Evolutionary conservation across 2,888 invertebrate species (phyloP), one percentile per base, ranked within the genome.

Genomic region (Rhyacophila evoluta): DNA sequence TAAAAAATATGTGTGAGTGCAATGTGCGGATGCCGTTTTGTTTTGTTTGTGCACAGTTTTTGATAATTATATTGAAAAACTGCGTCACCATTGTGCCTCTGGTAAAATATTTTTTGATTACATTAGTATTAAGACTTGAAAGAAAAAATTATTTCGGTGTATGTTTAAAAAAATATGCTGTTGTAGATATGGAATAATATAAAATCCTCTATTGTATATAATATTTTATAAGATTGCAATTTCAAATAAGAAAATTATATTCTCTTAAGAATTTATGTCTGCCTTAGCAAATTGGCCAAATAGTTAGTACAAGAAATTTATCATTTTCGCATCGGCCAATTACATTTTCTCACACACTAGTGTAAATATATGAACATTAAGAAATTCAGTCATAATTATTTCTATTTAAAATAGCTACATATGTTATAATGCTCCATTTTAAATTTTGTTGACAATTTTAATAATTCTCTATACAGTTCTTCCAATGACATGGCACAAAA

Each of bases 31-130:
- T 55, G 55, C 8, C 10, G 55, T 55, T 55, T 33, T 33, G 4
- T 33, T 33, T 55, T 55, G 25, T 55, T 25, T 25, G 69, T 69
- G 33, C 33, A 28, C 33, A 29, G 29, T 28, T 29, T 69, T 69
- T 28, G n/a, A 69, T 33, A 11, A 69, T 29, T 19, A 5, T 41
- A 28, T 69, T 29, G 19, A 69, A 69, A 29, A 27, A 8, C 28
- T 69, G 69, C 15, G 12, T 29, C 69, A 69, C 69, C 69, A 6
- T n/a, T 69, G 69, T 69, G 69, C 72, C 38, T 38, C 38, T 12
- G 38, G 38, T 12, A 19, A 19, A 25, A 55, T 55, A 55, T 55
- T 55, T 41, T 70, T 70, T 70, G 36, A 70, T 11, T 70, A 70
- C 70, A 15, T 29, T 70, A 70, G 29, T 27, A 33, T 15, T 55